phyloP scores from a whole-genome alignment of 2,888 invertebrate species.

The Andrena dorsata region DNA sequence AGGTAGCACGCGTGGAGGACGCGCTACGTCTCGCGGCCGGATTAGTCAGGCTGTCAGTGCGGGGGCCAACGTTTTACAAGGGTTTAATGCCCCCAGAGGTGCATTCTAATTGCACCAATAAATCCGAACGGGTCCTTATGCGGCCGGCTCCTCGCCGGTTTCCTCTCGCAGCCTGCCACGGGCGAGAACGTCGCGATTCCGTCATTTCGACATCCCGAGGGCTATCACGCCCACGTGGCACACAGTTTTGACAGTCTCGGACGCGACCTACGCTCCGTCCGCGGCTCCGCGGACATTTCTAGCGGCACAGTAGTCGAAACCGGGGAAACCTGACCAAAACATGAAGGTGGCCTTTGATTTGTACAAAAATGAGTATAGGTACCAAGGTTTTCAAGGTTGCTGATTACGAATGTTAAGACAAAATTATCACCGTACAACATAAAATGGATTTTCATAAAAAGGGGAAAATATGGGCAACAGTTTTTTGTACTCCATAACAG shows the following conservation, averaged over 20 bases:
- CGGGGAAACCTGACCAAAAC: too few species aligned
- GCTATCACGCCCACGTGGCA: slow-evolving; percentile 46
- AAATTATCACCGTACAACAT: too few species aligned
- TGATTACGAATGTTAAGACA: too few species aligned
- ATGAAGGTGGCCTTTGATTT: too few species aligned
- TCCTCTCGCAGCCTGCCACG: slow-evolving; percentile 22
- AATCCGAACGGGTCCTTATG: slow-evolving; percentile 80
- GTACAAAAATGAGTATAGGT: too few species aligned
- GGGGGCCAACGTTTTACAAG: slow-evolving; percentile 82
- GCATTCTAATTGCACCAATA: slow-evolving; percentile 84
- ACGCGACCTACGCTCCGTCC: not conserved
- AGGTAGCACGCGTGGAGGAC: slow-evolving; percentile 72
- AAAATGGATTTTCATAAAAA: too few species aligned
- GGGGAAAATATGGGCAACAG: too few species aligned
- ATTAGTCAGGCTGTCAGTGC: slow-evolving; percentile 81
- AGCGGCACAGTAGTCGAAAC: not conserved
- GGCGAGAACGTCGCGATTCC: not conserved
- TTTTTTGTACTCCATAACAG: too few species aligned
- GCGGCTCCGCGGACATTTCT: not conserved
- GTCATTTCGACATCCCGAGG: slow-evolving; percentile 47
- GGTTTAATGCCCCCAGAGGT: slow-evolving; percentile 84
- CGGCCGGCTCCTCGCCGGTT: slow-evolving; percentile 24
- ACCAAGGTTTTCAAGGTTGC: too few species aligned
- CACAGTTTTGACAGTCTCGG: slow-evolving; percentile 31
- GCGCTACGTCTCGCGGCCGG: slow-evolving; percentile 70